phyloP scores from a whole-genome alignment of 2,113 vertebrate genomes.

The Poeciliopsis turrubarensis region DNA sequence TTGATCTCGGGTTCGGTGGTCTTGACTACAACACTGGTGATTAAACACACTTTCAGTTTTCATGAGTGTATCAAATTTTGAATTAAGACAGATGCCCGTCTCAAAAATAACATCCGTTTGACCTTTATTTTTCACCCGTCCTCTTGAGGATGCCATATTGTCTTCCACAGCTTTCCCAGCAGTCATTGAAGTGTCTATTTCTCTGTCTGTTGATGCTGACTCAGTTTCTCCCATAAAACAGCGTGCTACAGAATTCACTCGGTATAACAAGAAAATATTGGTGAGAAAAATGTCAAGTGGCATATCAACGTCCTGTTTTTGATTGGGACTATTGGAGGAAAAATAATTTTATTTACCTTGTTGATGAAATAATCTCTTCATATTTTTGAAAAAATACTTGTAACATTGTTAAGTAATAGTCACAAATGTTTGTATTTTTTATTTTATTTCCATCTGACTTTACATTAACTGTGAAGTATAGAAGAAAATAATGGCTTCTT shows the following conservation, averaged over 20 bases:
- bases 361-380: neutral
- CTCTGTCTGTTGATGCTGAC: slow-evolving; percentile 52
- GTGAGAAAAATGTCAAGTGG: slow-evolving; percentile 4
- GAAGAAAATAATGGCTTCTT: too few relatives aligned
- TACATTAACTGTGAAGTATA: neutral
- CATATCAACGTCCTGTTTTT: neutral
- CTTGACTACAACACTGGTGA: too few relatives aligned
- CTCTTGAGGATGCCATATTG: slow-evolving; percentile 18
- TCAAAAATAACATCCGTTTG: slow-evolving; percentile 37
- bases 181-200: slow-evolving; percentile 51
- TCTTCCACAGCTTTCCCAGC: slow-evolving; percentile 37
- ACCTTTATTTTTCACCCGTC: slow-evolving; percentile 26
- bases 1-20: too few relatives aligned
- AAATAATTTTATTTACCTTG: too few relatives aligned
- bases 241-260: neutral
- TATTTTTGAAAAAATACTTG: neutral
- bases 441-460: neutral
- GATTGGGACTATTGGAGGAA: too few relatives aligned
- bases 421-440: neutral
- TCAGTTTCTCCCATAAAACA: slow-evolving; percentile 37
- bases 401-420: neutral
- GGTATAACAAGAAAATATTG: slow-evolving; percentile 11
- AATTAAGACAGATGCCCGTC: neutral
- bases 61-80: too few relatives aligned
- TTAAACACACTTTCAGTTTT: too few relatives aligned